Conservation (phyloP, 1,140 invertebrate genomes). For the Pollicipes pollicipes region DNA sequence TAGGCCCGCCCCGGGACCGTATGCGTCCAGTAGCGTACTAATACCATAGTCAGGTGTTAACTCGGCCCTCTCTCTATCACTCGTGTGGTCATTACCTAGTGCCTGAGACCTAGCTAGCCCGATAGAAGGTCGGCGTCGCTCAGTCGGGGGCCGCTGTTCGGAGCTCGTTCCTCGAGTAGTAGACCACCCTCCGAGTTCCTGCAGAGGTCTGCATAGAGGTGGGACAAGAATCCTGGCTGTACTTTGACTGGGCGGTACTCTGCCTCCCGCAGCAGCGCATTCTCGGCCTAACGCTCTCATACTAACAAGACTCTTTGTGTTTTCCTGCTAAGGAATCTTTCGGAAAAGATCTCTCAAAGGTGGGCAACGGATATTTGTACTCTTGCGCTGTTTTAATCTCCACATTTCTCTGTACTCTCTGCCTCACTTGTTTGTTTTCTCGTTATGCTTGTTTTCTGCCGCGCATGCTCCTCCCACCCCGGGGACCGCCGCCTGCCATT, state of each 20-base stretch:
- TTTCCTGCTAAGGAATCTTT: slow-evolving; percentile 52
- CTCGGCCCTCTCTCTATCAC: too few relatives aligned
- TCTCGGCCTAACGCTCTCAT: too few relatives aligned
- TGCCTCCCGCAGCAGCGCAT: too few relatives aligned
- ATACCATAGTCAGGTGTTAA: too few relatives aligned
- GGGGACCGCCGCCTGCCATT: too few relatives aligned
- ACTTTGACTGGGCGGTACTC: not conserved
- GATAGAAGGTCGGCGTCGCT: not conserved
- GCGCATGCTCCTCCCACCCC: not conserved
- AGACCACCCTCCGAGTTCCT: not conserved
- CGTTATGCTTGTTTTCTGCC: not conserved
- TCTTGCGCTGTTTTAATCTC: not conserved
- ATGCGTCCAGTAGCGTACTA: too few relatives aligned
- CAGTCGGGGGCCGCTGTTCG: not conserved
- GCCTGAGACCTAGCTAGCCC: not conserved
- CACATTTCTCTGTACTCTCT: not conserved
- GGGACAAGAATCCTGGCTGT: not conserved
- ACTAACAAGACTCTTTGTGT: slow-evolving; percentile 5
- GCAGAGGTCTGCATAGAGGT: not conserved
- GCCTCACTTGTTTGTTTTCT: not conserved
- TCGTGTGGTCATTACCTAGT: not conserved
- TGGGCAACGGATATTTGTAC: slow-evolving; percentile 23
- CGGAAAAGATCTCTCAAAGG: slow-evolving; percentile 82
- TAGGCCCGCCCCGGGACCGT: too few relatives aligned
- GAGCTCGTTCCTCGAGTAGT: too few relatives aligned